phyloP scores from a whole-genome alignment of 2,113 vertebrate genomes.

The Todiramphus chloris region DNA sequence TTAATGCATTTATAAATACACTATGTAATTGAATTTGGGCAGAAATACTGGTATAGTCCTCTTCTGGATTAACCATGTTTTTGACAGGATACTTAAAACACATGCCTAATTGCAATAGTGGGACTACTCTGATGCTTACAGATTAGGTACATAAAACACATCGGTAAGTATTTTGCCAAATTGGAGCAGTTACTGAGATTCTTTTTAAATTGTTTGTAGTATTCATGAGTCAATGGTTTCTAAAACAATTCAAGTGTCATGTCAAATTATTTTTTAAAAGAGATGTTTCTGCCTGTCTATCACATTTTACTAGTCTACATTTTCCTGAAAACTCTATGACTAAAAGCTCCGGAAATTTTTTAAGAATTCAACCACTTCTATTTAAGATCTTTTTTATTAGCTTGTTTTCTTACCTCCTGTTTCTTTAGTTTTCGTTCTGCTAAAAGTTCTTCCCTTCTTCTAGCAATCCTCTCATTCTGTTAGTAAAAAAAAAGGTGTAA shows the following conservation, averaged over 20 bases:
- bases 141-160: neutral
- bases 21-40: neutral
- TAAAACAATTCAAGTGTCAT: neutral
- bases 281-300: neutral
- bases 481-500: conserved; percentile 6
- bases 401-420: conserved; percentile 65
- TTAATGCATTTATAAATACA: neutral
- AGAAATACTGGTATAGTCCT: neutral
- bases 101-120: neutral
- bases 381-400: neutral
- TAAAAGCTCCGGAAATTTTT: neutral
- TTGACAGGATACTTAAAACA: neutral
- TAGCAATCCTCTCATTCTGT: conserved; percentile 82
- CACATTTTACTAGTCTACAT: neutral
- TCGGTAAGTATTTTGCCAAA: neutral
- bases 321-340: neutral
- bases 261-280: neutral
- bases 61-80: neutral
- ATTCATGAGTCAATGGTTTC: neutral
- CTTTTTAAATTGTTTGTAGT: neutral
- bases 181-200: neutral
- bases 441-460: conserved; percentile 87
- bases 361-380: neutral
- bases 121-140: neutral
- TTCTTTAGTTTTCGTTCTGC: conserved; percentile 70